These are phyloP conservation scores for Solenopsis fugax DNA, from an alignment of 1,140 invertebrate species.

Conservation along the genomic window DNA sequence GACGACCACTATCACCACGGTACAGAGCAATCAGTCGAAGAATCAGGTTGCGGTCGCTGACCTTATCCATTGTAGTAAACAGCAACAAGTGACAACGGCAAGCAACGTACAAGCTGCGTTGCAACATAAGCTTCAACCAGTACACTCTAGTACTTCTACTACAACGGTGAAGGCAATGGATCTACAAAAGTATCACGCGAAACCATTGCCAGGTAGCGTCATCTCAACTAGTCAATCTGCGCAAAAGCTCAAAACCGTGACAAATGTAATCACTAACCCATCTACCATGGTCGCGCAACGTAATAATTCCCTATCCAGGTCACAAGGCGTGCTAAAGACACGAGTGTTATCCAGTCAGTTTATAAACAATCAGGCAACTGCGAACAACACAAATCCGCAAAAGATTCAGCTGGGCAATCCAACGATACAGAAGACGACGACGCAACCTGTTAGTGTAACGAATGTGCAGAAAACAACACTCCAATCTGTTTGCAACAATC, in stretches of 20 bases:
- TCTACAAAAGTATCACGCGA: slow-evolving; percentile 77
- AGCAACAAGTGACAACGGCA: slow-evolving; percentile 42
- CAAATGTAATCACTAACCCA: slow-evolving; percentile 57
- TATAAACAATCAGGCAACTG: slow-evolving; percentile 73
- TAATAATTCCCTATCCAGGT: slow-evolving; percentile 72
- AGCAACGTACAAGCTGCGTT: slow-evolving; percentile 43
- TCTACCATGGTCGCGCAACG: slow-evolving; percentile 60
- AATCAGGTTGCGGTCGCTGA: slow-evolving; percentile 46
- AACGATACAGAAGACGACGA: slow-evolving; percentile 71
- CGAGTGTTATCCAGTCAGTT: slow-evolving; percentile 68
- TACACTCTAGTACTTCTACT: slow-evolving; percentile 38
- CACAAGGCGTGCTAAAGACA: slow-evolving; percentile 72
- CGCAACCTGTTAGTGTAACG: slow-evolving; percentile 51
- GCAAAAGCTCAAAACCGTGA: slow-evolving; percentile 77
- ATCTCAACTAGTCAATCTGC: slow-evolving; percentile 59
- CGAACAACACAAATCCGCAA: slow-evolving; percentile 78
- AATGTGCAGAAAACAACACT: slow-evolving; percentile 68
- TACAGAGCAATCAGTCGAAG: slow-evolving; percentile 58
- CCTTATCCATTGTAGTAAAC: slow-evolving; percentile 40
- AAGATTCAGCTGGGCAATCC: slow-evolving; percentile 74
- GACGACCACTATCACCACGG: slow-evolving; percentile 9
- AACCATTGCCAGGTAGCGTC: slow-evolving; percentile 46
- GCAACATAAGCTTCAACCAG: slow-evolving; percentile 62
- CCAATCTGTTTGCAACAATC: slow-evolving; percentile 74
- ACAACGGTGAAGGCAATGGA: slow-evolving; percentile 71